Base-by-base conservation (phyloP, 2,797 vertebrate species). In the Sciurus vulgaris region DNA sequence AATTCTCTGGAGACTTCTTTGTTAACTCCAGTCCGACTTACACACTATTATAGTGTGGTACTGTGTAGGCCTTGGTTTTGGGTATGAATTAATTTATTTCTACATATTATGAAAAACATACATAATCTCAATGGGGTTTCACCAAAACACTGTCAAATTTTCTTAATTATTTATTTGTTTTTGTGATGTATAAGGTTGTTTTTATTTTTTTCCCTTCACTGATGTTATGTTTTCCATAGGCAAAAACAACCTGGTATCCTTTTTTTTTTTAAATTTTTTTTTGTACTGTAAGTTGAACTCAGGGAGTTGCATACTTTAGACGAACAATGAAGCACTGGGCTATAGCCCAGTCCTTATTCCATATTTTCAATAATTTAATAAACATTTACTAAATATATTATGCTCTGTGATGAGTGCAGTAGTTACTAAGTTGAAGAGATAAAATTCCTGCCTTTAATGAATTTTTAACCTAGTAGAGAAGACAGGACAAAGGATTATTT, bases 21-120 rank as follows among this genome's bases (percentile, higher is more conserved):
- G 3, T 65, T 22, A 67, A 49, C 33, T 28, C 7, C 4, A 24
- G 38, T 26, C 22, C 41, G n/a, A 38, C 51, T 91, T 89, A 14
- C 83, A 28, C 1, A 3, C 3, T 70, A 8, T 35, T 47, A 67
- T 4, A 47, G 10, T 33, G 49, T 56, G 65, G 72, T 1, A 5
- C 20, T n/a, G 2, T 49, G 41, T 20, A 81, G 72, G 44, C 33
- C 74, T 91, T 89, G 22, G 24, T 72, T 93, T 86, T 54, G 77
- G 85, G 30, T 54, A 59, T 51, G 63, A 95, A 26, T 77, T 41
- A 69, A 86, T 78, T 63, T 15, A 47, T 86, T 72, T 72, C 15
- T 18, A 73, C 78, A 69, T 91, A 72, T 61, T 81, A 20, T 72
- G 44, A 82, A 95, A 76, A 56, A 22, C 61, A 88, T 74, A n/a